Conservation (phyloP, 2,113 vertebrate species). For the Lycocorax pyrrhopterus region DNA sequence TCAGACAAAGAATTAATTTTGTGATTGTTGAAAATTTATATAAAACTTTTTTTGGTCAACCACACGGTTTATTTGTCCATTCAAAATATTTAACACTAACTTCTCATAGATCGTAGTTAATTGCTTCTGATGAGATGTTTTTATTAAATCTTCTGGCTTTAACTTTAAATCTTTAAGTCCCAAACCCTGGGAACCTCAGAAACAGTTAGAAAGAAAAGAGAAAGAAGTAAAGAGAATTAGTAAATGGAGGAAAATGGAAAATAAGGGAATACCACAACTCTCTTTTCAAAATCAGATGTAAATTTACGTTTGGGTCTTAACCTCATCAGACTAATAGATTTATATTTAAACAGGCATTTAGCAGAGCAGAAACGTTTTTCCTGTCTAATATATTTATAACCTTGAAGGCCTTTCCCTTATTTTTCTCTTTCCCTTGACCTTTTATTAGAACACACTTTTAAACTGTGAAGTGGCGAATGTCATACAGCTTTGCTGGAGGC, state of each 20-base stretch:
- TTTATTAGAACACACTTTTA: constrained; percentile 60
- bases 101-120: neutral
- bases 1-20: neutral
- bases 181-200: neutral
- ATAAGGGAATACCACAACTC: neutral
- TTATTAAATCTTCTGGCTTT: neutral
- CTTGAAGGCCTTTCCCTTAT: constrained; percentile 16
- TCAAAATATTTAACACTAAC: neutral
- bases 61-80: neutral
- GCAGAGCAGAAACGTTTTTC: constrained; percentile 25
- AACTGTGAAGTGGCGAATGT: constrained; percentile 55
- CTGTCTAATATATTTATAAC: constrained; percentile 2
- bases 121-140: neutral
- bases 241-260: neutral
- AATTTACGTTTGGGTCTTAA: constrained; percentile 4
- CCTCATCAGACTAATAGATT: constrained; percentile 7
- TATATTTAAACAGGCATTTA: constrained; percentile 39
- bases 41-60: neutral
- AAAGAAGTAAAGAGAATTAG: neutral
- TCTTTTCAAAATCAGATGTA: neutral
- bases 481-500: constrained; percentile 47
- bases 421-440: constrained; percentile 58
- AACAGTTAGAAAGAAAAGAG: neutral
- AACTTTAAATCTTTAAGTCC: neutral
- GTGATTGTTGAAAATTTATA: neutral